Evolutionary conservation across 2,113 vertebrate species (phyloP).

Genomic region (Penelope pileata): DNA sequence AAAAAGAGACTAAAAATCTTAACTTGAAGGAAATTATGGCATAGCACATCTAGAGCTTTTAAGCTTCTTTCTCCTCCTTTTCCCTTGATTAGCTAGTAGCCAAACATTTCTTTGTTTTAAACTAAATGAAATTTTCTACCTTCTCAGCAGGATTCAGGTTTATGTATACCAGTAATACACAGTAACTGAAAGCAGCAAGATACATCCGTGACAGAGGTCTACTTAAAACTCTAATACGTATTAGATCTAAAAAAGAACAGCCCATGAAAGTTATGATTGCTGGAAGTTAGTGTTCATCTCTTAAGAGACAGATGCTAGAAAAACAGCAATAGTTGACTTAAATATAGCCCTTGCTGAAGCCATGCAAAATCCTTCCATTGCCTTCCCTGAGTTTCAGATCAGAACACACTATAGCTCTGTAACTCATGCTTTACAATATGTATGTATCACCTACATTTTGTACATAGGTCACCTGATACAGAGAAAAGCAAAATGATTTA

Average conservation of each 20-base stretch:
- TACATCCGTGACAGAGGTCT: conserved; percentile 1
- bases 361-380: conserved; percentile 22
- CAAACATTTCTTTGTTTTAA: conserved; percentile 37
- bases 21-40: background rate
- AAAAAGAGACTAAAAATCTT: background rate
- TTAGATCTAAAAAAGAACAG: background rate
- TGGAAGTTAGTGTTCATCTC: conserved; percentile 5
- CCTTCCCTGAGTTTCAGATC: background rate
- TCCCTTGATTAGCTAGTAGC: conserved; percentile 3
- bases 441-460: background rate
- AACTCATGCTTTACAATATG: conserved; percentile 20
- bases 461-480: background rate
- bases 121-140: conserved; percentile 6
- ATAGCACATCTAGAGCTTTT: background rate
- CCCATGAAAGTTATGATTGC: background rate
- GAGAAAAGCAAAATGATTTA: background rate
- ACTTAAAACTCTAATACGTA: conserved; percentile 23
- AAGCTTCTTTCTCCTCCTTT: background rate
- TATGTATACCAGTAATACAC: conserved; percentile 10
- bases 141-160: conserved; percentile 3
- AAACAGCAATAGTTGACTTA: conserved; percentile 48
- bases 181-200: conserved; percentile 31
- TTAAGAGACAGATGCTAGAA: conserved; percentile 25
- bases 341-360: conserved; percentile 37
- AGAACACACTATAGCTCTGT: background rate